Evolutionary conservation across 2,113 vertebrate species (phyloP).

Genomic region (Pantherophis guttatus): DNA sequence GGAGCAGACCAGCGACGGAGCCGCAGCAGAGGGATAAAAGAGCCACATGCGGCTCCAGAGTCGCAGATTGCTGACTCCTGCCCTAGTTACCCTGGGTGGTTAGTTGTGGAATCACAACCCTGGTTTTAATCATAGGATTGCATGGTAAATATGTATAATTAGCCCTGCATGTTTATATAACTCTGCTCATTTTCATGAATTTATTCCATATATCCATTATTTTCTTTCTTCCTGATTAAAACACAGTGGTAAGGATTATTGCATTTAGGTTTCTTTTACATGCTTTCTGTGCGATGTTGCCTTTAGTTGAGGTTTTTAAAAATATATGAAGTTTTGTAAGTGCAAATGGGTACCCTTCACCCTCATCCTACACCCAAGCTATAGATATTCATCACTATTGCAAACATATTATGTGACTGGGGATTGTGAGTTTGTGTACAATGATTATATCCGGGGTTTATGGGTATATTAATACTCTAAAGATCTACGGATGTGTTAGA

Average conservation of each 20-base stretch:
- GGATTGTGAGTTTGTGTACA: background rate
- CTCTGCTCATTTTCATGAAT: background rate
- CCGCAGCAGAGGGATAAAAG: too few relatives aligned
- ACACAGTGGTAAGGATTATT: background rate
- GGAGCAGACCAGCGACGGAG: too few relatives aligned
- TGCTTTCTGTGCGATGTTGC: background rate
- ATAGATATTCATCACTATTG: too few relatives aligned
- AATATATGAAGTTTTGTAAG: background rate
- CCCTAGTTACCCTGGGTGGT: background rate
- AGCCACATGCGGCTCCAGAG: too few relatives aligned
- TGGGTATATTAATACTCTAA: background rate
- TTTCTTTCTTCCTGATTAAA: background rate
- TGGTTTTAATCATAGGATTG: background rate
- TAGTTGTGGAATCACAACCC: background rate
- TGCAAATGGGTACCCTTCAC: background rate
- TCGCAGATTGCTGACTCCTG: too few relatives aligned
- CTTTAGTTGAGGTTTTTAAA: background rate
- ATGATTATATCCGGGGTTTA: background rate
- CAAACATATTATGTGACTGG: background rate
- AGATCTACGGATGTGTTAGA: background rate
- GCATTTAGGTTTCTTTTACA: background rate
- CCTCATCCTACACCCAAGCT: too few relatives aligned
- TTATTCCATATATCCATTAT: background rate
- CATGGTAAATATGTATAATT: background rate
- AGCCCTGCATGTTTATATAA: background rate